phyloP scores from a whole-genome alignment of 2,113 vertebrate genomes.

The Abramis brama region DNA sequence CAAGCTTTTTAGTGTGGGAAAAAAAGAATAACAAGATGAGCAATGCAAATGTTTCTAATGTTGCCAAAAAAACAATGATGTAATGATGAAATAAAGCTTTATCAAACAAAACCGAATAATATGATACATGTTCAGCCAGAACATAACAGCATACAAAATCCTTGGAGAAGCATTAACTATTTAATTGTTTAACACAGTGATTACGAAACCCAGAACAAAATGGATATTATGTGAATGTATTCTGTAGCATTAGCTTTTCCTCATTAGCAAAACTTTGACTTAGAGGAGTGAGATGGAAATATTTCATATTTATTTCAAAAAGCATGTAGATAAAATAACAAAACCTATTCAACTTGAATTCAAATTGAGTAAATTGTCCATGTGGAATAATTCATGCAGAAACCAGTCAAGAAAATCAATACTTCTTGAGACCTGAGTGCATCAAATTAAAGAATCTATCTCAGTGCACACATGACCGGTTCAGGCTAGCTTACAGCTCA shows the following conservation, averaged over 20 bases:
- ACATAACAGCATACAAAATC: background rate
- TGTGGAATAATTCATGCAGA: conserved; percentile 24
- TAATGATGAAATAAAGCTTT: background rate
- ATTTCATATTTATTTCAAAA: background rate
- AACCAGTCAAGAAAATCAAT: conserved; percentile 31
- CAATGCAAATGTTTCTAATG: background rate
- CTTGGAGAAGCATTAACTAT: background rate
- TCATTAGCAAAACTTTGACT: conserved; percentile 18
- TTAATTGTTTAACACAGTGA: background rate
- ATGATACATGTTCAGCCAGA: background rate
- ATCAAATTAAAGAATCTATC: conserved; percentile 13
- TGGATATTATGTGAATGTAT: background rate
- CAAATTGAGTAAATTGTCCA: conserved; percentile 13
- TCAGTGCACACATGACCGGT: conserved; percentile 9
- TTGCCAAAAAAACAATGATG: background rate
- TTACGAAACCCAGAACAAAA: background rate
- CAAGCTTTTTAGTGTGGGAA: background rate
- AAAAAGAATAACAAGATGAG: background rate
- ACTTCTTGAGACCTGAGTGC: background rate
- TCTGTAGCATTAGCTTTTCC: background rate
- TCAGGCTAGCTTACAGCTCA: conserved; percentile 15
- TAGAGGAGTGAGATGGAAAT: conserved; percentile 25
- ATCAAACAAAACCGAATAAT: background rate
- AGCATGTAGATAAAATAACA: background rate
- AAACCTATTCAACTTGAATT: conserved; percentile 6